These are phyloP conservation scores for Plutomurus gul DNA, from an alignment of 1,140 invertebrate genomes.

Conservation along the genomic window DNA sequence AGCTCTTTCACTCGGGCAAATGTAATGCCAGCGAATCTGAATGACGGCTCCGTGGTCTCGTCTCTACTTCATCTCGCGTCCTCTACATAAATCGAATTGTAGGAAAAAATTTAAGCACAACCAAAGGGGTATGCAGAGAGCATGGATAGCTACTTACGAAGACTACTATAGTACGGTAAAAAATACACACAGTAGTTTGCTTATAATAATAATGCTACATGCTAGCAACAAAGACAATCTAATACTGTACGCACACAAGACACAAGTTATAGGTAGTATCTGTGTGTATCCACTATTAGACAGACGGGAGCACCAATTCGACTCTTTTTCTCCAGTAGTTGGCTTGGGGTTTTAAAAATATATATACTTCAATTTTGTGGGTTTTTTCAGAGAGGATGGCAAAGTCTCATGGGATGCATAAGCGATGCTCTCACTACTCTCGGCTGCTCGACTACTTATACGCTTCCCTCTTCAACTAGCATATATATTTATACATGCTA, in stretches of 20 bases:
- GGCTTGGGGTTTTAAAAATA: slow-evolving; percentile 27
- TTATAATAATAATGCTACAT: background rate
- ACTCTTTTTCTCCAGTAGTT: slow-evolving; percentile 14
- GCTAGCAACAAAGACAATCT: background rate
- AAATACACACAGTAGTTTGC: background rate
- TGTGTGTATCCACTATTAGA: too few species aligned
- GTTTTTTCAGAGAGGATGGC: slow-evolving; percentile 18
- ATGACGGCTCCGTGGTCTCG: background rate
- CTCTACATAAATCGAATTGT: slow-evolving; percentile 11
- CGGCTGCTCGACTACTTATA: background rate
- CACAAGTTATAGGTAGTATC: too few species aligned
- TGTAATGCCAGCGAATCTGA: background rate
- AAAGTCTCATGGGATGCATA: slow-evolving; percentile 23
- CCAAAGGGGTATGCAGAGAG: too few species aligned
- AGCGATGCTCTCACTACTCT: slow-evolving; percentile 22
- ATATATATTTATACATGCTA: too few species aligned
- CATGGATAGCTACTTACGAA: slow-evolving; percentile 15
- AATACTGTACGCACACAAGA: too few species aligned
- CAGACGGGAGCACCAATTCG: background rate
- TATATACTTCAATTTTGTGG: slow-evolving; percentile 28
- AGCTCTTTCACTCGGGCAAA: background rate
- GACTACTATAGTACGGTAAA: too few species aligned
- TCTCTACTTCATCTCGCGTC: background rate
- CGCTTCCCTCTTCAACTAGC: background rate
- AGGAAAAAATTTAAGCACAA: slow-evolving; percentile 21